Base-by-base conservation (phyloP, 92 coral and sea anemone species). In the Meandrina meandrites region DNA sequence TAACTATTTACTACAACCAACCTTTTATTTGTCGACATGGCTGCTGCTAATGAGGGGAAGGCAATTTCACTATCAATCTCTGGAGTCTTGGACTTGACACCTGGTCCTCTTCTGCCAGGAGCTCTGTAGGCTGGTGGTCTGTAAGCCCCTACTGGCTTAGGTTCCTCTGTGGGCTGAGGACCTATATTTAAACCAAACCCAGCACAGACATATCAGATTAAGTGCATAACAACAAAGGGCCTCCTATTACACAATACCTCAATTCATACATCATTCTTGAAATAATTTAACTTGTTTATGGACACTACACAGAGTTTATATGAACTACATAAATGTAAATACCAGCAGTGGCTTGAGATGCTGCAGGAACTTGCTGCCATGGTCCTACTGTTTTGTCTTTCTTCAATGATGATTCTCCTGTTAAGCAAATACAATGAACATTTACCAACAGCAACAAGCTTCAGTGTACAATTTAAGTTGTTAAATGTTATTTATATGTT, bases 1-100 rank as follows among this genome's bases (percentile, higher is more conserved):
- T 60, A 60, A 24, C 13, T 60, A 72, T 19, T 73, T 36, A 73
- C 27, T 35, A 8, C 78, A 22, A 76, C 94, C 15, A 37, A 94
- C 98, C 94, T 89, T 91, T 94, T 94, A 19, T 85, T 88, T 75
- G 89, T 79, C 50, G 96, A 92, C 85, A 89, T 89, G 50, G 98
- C 95, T 60, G 92, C 95, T 67, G 93, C 94, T 8, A 97, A 92
- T 11, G 98, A 86, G 27, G 99, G 99, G 56, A 97, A 97, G 37
- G 99, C 99, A 84, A 97, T 92, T 88, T 97, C 98, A 80, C 98
- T 97, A 62, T 82, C 89, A 28, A 97, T 93, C 89, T 97, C 99
- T 79, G 99, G 99, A 37, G 97, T 94, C 84, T 93, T 95, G 36
- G 91, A 72, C 79, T 87, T 84, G 60, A 84, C 80, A 8, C 83